Evolutionary conservation across 2,888 invertebrate genomes (phyloP).

Genomic region (Eupithecia subfuscata): DNA sequence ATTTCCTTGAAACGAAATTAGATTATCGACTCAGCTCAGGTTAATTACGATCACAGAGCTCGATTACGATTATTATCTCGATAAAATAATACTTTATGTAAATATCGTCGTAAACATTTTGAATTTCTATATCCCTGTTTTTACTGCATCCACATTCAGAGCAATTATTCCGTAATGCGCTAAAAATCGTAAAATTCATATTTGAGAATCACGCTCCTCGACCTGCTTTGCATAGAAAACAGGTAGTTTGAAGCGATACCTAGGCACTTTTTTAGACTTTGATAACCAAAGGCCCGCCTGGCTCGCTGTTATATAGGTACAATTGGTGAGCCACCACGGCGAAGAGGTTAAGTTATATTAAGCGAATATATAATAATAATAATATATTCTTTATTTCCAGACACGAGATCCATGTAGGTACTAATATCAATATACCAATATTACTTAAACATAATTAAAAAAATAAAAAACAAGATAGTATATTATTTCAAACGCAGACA

Average conservation of each 20-base stretch:
- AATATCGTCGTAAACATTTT: slow-evolving; percentile 29
- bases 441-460: no score
- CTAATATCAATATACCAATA: no score
- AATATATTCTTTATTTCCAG: no score
- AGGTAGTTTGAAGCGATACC: not conserved
- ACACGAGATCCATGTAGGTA: no score
- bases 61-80: slow-evolving; percentile 22
- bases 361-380: no score
- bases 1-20: slow-evolving; percentile 27
- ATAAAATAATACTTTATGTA: slow-evolving; percentile 25
- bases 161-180: slow-evolving; percentile 50
- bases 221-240: slow-evolving; percentile 10
- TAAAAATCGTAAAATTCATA: slow-evolving; percentile 57
- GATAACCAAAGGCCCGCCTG: not conserved
- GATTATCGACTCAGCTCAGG: slow-evolving; percentile 13
- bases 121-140: slow-evolving; percentile 34
- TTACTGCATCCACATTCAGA: slow-evolving; percentile 43
- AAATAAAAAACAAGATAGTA: no score
- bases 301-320: not conserved
- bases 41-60: slow-evolving; percentile 6
- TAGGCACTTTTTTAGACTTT: not conserved
- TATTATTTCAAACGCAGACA: not conserved
- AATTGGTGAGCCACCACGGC: not conserved
- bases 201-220: slow-evolving; percentile 50
- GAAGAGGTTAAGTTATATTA: not conserved